Evolutionary conservation across 2,888 invertebrate genomes (phyloP).

Genomic region (Brachyptera risi): DNA sequence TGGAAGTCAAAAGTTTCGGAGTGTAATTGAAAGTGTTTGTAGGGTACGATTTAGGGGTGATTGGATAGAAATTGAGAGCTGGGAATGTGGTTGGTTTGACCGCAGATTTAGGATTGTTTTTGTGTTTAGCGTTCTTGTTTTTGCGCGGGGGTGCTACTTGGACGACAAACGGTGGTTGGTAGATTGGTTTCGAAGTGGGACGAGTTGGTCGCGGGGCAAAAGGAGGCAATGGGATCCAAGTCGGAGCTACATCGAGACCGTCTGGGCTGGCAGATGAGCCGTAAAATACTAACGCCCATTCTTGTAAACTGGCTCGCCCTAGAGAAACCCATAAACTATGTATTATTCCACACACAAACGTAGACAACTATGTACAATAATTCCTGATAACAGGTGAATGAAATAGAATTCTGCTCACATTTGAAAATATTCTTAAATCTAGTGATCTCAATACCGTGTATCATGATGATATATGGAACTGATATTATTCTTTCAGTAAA

Average conservation of each 20-base stretch:
- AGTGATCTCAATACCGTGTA: too few species aligned
- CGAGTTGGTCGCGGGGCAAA: constrained; percentile 12
- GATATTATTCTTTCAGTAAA: too few species aligned
- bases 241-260: constrained; percentile 39
- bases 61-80: background rate
- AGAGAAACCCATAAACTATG: too few species aligned
- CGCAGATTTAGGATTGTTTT: constrained; percentile 41
- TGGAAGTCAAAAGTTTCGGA: background rate
- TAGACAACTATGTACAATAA: too few species aligned
- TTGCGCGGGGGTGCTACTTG: constrained; percentile 36
- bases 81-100: constrained; percentile 38
- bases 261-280: constrained; percentile 66
- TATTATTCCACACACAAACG: too few species aligned
- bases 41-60: background rate
- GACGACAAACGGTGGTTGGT: constrained; percentile 37
- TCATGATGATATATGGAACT: too few species aligned
- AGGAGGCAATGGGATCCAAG: constrained; percentile 33
- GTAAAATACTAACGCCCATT: constrained; percentile 90
- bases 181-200: constrained; percentile 41
- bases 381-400: too few species aligned
- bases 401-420: too few species aligned
- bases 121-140: constrained; percentile 38
- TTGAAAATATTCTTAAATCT: too few species aligned
- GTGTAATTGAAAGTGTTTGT: background rate
- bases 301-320: constrained; percentile 86